Conservation (phyloP, 2,888 invertebrate species). For the Archaeoteleia sp. region DNA sequence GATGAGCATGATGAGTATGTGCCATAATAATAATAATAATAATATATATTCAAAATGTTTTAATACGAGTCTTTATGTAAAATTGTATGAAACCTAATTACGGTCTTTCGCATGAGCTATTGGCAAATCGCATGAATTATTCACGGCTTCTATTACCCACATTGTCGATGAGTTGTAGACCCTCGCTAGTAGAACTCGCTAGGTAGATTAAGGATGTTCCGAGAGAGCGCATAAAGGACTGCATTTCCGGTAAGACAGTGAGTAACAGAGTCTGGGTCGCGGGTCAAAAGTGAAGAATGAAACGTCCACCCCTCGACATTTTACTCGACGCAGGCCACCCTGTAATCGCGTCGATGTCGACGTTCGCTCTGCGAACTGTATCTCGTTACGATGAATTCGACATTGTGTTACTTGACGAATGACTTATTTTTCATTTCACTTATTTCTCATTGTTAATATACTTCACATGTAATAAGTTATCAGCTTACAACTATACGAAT, state of each 20-base stretch:
- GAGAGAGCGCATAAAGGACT: constrained; percentile 29
- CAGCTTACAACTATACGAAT: too few species aligned
- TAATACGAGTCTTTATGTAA: too few species aligned
- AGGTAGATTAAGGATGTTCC: constrained; percentile 55
- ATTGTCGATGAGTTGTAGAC: constrained; percentile 33
- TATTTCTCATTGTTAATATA: too few species aligned
- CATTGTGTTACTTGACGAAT: constrained; percentile 61
- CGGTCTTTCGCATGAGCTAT: constrained; percentile 13
- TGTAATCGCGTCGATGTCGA: constrained; percentile 21
- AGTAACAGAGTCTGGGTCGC: constrained; percentile 55
- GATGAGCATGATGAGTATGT: too few species aligned
- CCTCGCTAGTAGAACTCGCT: constrained; percentile 26
- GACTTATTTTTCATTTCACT: constrained; percentile 17
- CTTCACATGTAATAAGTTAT: too few species aligned
- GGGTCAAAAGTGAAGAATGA: constrained; percentile 61
- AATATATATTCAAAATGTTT: too few species aligned
- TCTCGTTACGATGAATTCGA: constrained; percentile 60
- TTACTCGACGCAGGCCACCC: constrained; percentile 28
- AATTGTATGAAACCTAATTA: background rate
- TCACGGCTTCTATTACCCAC: constrained; percentile 30
- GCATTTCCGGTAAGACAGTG: constrained; percentile 55
- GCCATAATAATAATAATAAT: too few species aligned
- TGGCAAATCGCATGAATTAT: constrained; percentile 31
- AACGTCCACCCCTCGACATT: constrained; percentile 52
- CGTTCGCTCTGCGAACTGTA: background rate